Percentiles rank a stretch among this genome's conserved stretches.
Evolutionary conservation across 2,113 vertebrate species (phyloP).

Genomic region (Pluvialis apricaria): DNA sequence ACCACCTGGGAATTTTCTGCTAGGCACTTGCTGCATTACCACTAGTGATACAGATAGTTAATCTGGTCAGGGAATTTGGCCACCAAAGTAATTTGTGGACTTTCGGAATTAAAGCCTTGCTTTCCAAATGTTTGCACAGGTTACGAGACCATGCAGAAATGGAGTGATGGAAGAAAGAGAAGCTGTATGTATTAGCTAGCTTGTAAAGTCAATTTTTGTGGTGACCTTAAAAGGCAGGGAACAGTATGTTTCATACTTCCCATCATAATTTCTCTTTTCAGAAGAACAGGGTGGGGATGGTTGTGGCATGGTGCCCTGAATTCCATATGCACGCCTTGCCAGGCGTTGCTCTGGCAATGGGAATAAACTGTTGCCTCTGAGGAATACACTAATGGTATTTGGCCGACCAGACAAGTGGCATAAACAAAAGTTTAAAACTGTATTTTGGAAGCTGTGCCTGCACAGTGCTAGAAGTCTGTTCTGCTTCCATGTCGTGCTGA

Average conservation of each 20-base stretch:
- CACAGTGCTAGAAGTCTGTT: not conserved
- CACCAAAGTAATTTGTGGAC: not conserved
- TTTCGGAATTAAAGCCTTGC: not conserved
- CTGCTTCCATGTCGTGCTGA: fast-evolving
- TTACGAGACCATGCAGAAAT: not conserved
- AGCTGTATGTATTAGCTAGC: not conserved
- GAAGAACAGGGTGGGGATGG: not conserved
- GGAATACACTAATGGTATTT: not conserved
- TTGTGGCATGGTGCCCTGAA: not conserved
- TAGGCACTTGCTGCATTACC: not conserved
- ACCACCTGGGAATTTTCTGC: not conserved
- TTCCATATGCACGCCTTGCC: not conserved
- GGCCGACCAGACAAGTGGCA: not conserved
- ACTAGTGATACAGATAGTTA: not conserved
- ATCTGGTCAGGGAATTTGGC: not conserved
- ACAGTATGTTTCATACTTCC: not conserved
- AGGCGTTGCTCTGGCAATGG: not conserved
- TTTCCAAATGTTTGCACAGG: not conserved
- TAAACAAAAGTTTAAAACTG: not conserved
- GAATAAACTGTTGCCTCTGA: not conserved
- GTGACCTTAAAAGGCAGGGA: slow-evolving; percentile 52
- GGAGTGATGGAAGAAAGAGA: not conserved
- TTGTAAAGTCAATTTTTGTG: not conserved
- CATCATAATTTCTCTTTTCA: not conserved
- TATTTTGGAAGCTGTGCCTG: not conserved